These are phyloP conservation scores for Acestrorhynchus altus DNA, from an alignment of 2,797 vertebrate genomes.

Conservation along the genomic window DNA sequence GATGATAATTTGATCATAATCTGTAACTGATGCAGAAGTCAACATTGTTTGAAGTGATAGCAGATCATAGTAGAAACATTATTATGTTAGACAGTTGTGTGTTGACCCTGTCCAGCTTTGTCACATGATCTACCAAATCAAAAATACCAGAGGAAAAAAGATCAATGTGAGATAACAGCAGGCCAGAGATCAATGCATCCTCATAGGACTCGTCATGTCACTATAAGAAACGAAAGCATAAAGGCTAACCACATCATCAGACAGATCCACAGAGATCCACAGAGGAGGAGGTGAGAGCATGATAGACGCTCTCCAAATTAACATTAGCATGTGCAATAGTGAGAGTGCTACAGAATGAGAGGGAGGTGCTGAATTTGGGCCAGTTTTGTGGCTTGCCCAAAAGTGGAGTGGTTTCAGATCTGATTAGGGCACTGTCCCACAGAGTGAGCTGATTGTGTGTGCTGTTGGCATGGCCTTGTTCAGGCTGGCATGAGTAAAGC, in stretches of 20 bases:
- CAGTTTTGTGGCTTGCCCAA: not conserved
- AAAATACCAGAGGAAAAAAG: conserved; percentile 41
- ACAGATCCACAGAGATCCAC: not conserved
- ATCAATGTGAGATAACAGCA: conserved; percentile 34
- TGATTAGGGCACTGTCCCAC: conserved; percentile 25
- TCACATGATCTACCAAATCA: conserved; percentile 16
- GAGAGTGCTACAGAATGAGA: not conserved
- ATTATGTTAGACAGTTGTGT: conserved; percentile 7
- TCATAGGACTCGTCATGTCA: conserved; percentile 22
- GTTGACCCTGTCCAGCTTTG: not conserved
- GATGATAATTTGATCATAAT: not conserved
- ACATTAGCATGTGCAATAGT: not conserved
- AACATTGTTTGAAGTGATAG: not conserved
- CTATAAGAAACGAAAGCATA: conserved; percentile 35
- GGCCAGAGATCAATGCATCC: conserved; percentile 30
- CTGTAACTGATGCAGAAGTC: not conserved
- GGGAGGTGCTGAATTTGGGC: not conserved
- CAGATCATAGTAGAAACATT: conserved; percentile 2
- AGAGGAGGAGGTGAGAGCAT: not conserved
- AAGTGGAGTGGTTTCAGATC: not conserved
- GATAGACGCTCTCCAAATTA: not conserved
- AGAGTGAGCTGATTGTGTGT: conserved; percentile 12
- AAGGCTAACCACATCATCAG: conserved; percentile 21
- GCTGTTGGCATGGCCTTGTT: conserved; percentile 22
- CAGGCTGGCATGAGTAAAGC: conserved; percentile 11